A percentile compares a stretch with the other conserved stretches of the same genome.
These are phyloP conservation scores for Eristalis pertinax DNA, from an alignment of 2,888 invertebrate species.

Conservation along the genomic window DNA sequence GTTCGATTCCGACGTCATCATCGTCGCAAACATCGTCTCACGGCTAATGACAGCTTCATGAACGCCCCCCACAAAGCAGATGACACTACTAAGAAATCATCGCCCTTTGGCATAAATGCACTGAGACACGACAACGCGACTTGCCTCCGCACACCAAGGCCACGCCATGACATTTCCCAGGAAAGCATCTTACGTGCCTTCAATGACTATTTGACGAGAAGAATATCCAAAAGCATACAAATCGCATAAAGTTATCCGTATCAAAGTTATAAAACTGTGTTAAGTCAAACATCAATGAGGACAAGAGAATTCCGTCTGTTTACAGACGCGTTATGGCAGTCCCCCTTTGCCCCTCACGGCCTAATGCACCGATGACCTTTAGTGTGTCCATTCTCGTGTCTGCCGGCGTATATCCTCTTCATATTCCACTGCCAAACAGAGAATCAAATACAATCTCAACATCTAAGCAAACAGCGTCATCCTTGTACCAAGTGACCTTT, in stretches of 20 bases:
- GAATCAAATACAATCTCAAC: constrained; percentile 1
- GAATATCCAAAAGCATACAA: not conserved
- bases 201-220: not conserved
- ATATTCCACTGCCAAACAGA: not conserved
- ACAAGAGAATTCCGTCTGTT: not conserved
- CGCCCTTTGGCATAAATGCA: not conserved
- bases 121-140: not conserved
- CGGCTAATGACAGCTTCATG: too few relatives aligned
- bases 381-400: not conserved
- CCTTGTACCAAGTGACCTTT: not conserved
- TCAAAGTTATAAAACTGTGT: not conserved
- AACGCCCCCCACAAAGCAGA: too few relatives aligned
- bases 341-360: not conserved
- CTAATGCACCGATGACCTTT: not conserved
- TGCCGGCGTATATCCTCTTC: not conserved
- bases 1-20: too few relatives aligned
- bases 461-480: not conserved
- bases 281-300: not conserved
- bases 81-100: too few relatives aligned
- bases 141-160: not conserved
- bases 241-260: not conserved
- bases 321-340: not conserved
- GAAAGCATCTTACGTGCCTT: not conserved
- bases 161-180: not conserved
- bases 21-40: too few relatives aligned